Base-by-base conservation (phyloP, 2,113 vertebrate genomes). In the Pelobates fuscus region DNA sequence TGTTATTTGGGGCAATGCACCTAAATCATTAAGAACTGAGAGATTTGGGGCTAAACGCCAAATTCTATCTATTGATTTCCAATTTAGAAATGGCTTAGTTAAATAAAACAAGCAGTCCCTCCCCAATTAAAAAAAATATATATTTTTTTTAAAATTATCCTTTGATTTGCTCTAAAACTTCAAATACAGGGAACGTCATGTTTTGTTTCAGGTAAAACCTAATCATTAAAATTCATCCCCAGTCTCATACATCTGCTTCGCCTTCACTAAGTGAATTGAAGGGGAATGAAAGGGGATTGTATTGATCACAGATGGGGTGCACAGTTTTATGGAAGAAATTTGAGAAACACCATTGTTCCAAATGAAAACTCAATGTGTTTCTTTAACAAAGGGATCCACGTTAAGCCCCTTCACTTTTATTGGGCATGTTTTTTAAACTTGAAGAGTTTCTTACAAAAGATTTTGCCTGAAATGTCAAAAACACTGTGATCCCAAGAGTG, bases 231-330 rank as follows among this genome's bases (percentile, higher is more conserved):
- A 94, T 85, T 89, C 92, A 88, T 84, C 84, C 88, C 92, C 89
- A 89, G 86, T 94, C 90, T 90, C 93, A 90, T 90, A 93, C 95
- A 95, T 95, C 94, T 96, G 95, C 93, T 91, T 93, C 92, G 70
- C 83, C 90, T 92, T 93, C 94, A 91, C 86, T 89, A 89, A 88
- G 83, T 90, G 91, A 93, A 91, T 87, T 89, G 88, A 88, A 87
- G 87, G 92, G 90, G 89, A 90, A 93, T 89, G 87, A 93, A 94
- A 95, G 93, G 91, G 87, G 87, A 89, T 86, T 92, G 94, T 93
- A 95, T 92, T 95, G 93, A 95, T 96, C 95, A 94, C 95, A 97
- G 95, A 97, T 97, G 95, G 94, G 94, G 91, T 93, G 92, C 93
- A 93, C 91, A 92, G 32, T 10, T 37, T 96, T 95, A 93, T 92